Conservation (phyloP, 2,113 vertebrate genomes). For the Corvus cornix region DNA sequence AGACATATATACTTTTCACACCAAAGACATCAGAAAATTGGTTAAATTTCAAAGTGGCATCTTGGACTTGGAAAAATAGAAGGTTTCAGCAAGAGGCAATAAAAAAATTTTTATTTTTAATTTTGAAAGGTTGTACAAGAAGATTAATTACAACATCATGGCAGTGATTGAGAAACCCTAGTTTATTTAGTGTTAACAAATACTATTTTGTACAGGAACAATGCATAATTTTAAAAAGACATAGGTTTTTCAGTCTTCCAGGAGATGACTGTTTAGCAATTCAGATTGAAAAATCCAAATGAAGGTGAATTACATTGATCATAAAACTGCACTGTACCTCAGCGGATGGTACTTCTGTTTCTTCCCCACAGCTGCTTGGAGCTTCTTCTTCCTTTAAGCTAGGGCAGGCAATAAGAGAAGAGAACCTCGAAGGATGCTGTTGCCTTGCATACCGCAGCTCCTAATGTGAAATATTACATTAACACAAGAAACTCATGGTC, state of each 20-base stretch:
- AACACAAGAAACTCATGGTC: not conserved
- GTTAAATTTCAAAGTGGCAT: not conserved
- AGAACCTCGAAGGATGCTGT: constrained; percentile 13
- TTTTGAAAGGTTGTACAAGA: not conserved
- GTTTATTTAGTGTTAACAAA: not conserved
- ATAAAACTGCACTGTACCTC: constrained; percentile 16
- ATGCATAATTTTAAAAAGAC: not conserved
- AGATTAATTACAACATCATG: not conserved
- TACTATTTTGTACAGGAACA: not conserved
- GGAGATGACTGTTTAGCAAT: not conserved
- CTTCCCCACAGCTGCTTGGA: not conserved
- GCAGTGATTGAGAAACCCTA: not conserved
- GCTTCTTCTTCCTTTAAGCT: not conserved
- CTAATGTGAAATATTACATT: constrained; percentile 38
- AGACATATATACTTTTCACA: not conserved
- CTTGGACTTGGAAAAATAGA: not conserved
- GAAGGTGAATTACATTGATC: not conserved
- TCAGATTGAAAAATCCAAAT: not conserved
- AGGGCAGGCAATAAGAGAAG: not conserved
- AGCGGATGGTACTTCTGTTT: not conserved
- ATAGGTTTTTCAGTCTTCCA: not conserved
- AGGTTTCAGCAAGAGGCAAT: not conserved
- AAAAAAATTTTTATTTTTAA: not conserved
- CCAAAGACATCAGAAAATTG: not conserved
- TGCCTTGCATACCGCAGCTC: constrained; percentile 70